Evolutionary conservation across 1,140 invertebrate genomes (phyloP).

Genomic region (Brachionus asplanchnoidis): DNA sequence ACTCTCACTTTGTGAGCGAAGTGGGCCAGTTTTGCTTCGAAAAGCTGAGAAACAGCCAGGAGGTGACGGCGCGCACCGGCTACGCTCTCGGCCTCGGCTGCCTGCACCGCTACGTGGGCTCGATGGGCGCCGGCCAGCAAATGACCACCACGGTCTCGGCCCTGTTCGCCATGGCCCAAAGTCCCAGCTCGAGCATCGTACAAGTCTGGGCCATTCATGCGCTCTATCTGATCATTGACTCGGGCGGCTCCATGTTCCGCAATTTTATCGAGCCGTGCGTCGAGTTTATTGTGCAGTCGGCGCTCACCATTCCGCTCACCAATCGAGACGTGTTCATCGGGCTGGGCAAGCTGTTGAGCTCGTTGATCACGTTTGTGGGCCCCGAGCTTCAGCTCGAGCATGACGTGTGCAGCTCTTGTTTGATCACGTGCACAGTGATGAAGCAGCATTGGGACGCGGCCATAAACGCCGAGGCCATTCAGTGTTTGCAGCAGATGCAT

Average conservation of each 20-base stretch:
- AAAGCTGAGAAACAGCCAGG: conserved; percentile 74
- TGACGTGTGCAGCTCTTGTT: conserved; percentile 53
- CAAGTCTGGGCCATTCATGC: conserved; percentile 96
- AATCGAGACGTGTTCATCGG: conserved; percentile 87
- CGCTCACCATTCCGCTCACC: conserved; percentile 79
- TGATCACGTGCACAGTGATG: conserved; percentile 76
- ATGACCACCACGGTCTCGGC: conserved; percentile 88
- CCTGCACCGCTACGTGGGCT: conserved; percentile 78
- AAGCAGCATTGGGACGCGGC: conserved; percentile 71
- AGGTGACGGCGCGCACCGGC: conserved; percentile 80
- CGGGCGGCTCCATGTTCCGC: conserved; percentile 94
- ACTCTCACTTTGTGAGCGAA: conserved; percentile 75
- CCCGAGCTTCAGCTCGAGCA: conserved; percentile 76
- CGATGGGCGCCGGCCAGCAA: conserved; percentile 84
- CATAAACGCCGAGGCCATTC: conserved; percentile 89
- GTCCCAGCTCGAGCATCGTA: conserved; percentile 77
- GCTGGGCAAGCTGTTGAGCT: conserved; percentile 84
- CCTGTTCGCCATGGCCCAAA: conserved; percentile 84
- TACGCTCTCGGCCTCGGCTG: conserved; percentile 87
- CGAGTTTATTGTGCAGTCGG: conserved; percentile 76
- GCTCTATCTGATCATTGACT: conserved; percentile 87
- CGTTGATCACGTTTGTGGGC: conserved; percentile 91
- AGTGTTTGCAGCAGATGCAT: conserved; percentile 92
- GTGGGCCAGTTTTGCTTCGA: conserved; percentile 85
- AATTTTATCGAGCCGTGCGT: conserved; percentile 90